Base-by-base conservation (phyloP, 92 coral and sea anemone genomes). In the Blastomussa wellsi region DNA sequence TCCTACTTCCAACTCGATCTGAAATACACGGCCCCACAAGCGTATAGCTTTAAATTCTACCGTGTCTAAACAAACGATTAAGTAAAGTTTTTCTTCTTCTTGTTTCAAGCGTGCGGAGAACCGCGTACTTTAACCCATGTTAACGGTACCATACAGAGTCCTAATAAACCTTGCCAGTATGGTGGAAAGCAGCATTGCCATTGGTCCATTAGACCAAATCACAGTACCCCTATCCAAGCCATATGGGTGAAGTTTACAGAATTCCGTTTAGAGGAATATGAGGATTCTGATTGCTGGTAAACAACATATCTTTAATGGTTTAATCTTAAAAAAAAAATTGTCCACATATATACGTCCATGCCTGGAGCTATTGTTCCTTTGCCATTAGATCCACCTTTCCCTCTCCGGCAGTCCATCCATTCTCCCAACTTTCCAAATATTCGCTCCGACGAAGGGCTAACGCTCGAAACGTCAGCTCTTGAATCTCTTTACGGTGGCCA, bases 161-260 rank as follows among this genome's bases (percentile, higher is more conserved):
- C 81, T 35, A 55, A 77, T 28, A 31, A 55, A 62, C 81, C 81
- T 22, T 77, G 81, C 57, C 47, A 77, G 51, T 77, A 77, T 22
- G 81, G 69, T 36, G 81, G 81, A 37, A 77, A 37, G 22, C 81
- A 77, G 47, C 26, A 32, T 24, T 77, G 81, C 22, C 81, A 20
- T 1, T 78, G 81, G 81, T 42, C 39, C 33, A 57, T 78, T 11
- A 59, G 1, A 7, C 81, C 71, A 1, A 78, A 55, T 28, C 0
- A 4, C 31, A 29, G 39, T 57, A 44, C 14, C 39, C 64, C 81
- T 10, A 0, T 33, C 19, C 2, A 33, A 26, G 69, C 68, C 44
- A 78, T 78, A 32, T 78, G 81, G 81, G 51, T 78, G 44, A 20
- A 57, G 19, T 78, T 78, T 78, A 3, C 29, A 0, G 69, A 78